Conservation (phyloP, 2,113 vertebrate species). For the Naja naja region DNA sequence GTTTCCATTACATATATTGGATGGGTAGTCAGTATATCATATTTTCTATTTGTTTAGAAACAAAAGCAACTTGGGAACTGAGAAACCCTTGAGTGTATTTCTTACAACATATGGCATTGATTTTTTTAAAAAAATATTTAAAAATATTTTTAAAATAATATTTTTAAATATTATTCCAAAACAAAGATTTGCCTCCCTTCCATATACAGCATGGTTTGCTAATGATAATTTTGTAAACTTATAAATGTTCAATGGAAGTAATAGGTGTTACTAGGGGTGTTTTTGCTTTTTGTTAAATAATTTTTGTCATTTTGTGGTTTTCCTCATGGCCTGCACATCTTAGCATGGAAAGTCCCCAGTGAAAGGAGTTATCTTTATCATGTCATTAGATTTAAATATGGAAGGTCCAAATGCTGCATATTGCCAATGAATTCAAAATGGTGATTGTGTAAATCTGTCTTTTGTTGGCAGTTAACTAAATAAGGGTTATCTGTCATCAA, state of each 20-base stretch:
- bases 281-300: background rate
- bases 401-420: background rate
- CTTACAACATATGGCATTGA: background rate
- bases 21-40: background rate
- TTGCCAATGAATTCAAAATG: background rate
- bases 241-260: background rate
- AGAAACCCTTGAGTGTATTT: background rate
- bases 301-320: background rate
- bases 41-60: background rate
- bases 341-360: background rate
- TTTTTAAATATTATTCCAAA: background rate
- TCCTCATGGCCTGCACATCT: background rate
- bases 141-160: no score
- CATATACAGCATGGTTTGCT: background rate
- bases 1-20: background rate
- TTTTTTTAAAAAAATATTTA: background rate
- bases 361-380: background rate
- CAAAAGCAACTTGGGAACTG: background rate
- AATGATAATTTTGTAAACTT: background rate
- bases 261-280: background rate
- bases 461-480: no score
- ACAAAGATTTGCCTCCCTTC: background rate
- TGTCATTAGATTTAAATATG: background rate
- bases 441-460: no score
- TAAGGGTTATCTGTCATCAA: no score